Conservation (phyloP, 2,797 vertebrate genomes). For the Sphaeramia orbicularis region DNA sequence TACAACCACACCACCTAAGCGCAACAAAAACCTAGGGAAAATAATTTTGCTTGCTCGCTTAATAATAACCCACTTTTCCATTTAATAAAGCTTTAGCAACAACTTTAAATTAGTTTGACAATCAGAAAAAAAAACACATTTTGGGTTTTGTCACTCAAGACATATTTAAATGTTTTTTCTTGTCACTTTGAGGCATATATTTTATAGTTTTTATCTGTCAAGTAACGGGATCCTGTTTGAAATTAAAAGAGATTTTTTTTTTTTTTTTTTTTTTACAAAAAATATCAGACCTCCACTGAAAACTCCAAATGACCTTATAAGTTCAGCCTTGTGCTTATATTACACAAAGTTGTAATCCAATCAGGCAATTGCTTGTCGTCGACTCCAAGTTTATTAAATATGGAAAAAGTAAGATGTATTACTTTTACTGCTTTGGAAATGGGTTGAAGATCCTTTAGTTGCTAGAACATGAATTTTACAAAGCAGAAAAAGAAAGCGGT, state of each 20-base stretch:
- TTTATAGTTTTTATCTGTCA: background rate
- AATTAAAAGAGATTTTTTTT: too few relatives aligned
- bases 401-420: slow-evolving; percentile 19
- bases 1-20: too few relatives aligned
- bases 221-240: background rate
- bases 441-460: background rate
- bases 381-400: slow-evolving; percentile 21
- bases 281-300: background rate
- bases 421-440: slow-evolving; percentile 1
- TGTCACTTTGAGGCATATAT: background rate
- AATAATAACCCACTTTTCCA: too few relatives aligned
- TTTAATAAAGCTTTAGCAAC: too few relatives aligned
- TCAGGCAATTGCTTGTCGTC: slow-evolving; percentile 43
- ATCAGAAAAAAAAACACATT: too few relatives aligned
- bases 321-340: slow-evolving; percentile 6
- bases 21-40: too few relatives aligned
- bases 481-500: background rate
- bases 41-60: too few relatives aligned
- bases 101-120: background rate
- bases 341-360: slow-evolving; percentile 43
- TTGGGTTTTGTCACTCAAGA: background rate
- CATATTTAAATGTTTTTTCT: background rate
- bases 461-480: slow-evolving; percentile 22
- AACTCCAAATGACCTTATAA: slow-evolving; percentile 6
- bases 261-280: background rate